Percentiles rank a stretch among this genome's conserved stretches.
Conservation (phyloP, 30 jellyfish, hydroid and myxozoan species). For the Pelagia noctiluca region DNA sequence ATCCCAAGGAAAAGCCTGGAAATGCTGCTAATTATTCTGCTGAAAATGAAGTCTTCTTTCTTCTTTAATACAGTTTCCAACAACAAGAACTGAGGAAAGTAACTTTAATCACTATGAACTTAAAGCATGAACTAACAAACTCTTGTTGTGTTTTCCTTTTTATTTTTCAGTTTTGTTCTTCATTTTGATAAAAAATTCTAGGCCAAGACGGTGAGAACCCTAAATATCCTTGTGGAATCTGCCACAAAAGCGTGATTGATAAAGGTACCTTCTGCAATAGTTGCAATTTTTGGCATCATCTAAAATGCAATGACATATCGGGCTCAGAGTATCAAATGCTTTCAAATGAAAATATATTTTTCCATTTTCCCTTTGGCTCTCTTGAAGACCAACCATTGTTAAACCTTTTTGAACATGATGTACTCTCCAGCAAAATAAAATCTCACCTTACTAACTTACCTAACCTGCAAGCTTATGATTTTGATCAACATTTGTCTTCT, state of each 20-base stretch:
- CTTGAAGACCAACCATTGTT: not conserved
- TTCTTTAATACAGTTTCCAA: not conserved
- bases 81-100: not conserved
- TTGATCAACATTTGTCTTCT: not conserved
- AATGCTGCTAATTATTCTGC: too few relatives aligned
- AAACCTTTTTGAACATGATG: not conserved
- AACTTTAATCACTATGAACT: too few relatives aligned
- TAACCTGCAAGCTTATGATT: too few relatives aligned
- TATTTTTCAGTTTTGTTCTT: too few relatives aligned
- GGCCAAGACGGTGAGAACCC: not conserved
- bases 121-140: too few relatives aligned
- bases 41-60: not conserved
- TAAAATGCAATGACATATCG: slow-evolving; percentile 23
- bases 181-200: not conserved
- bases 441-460: not conserved
- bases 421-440: not conserved
- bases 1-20: too few relatives aligned
- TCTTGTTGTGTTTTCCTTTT: too few relatives aligned
- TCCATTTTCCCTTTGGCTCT: not conserved
- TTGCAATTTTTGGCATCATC: slow-evolving; percentile 27
- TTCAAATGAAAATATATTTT: not conserved
- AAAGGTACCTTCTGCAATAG: slow-evolving; percentile 9
- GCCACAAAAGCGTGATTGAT: slow-evolving; percentile 19
- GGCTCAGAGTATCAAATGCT: slow-evolving; percentile 1
- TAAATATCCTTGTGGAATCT: slow-evolving; percentile 17